Conservation (phyloP, 2,113 vertebrate genomes). For the Lipophrys pholis region DNA sequence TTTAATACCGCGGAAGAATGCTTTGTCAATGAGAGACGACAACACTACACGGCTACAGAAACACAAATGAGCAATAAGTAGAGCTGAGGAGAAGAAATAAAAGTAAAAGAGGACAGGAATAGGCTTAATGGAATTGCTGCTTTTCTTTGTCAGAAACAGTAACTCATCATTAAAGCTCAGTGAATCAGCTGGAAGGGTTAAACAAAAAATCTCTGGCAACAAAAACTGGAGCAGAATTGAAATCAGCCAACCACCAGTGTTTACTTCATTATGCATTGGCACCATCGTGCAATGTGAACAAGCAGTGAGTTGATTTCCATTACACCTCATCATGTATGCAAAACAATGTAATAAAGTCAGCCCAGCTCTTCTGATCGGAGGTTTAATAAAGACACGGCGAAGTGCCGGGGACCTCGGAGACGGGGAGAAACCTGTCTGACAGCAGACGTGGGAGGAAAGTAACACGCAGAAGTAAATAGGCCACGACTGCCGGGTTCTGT, state of each 20-base stretch:
- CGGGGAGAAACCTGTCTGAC: conserved; percentile 1
- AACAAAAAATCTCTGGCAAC: neutral
- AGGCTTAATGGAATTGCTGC: neutral
- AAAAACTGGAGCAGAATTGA: no score
- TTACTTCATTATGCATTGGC: conserved; percentile 5
- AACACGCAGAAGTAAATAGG: conserved; percentile 13
- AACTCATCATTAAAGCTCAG: conserved; percentile 14
- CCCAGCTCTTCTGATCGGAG: neutral
- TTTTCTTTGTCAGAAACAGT: neutral
- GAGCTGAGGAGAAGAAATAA: neutral
- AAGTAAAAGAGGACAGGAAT: neutral
- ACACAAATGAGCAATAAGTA: neutral
- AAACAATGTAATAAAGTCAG: conserved; percentile 25
- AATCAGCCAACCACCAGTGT: neutral
- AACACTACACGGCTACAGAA: neutral
- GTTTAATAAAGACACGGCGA: neutral
- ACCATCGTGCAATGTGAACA: neutral
- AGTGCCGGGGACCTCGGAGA: neutral
- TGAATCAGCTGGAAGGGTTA: neutral
- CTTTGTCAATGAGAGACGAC: neutral
- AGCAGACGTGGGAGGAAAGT: conserved; percentile 6
- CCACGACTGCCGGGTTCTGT: neutral
- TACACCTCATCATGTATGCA: conserved; percentile 17
- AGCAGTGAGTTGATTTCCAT: conserved; percentile 21
- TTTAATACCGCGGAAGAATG: neutral